These are phyloP conservation scores for Crotalus helleri DNA, from an alignment of 2,113 vertebrate species.

Conservation along the genomic window DNA sequence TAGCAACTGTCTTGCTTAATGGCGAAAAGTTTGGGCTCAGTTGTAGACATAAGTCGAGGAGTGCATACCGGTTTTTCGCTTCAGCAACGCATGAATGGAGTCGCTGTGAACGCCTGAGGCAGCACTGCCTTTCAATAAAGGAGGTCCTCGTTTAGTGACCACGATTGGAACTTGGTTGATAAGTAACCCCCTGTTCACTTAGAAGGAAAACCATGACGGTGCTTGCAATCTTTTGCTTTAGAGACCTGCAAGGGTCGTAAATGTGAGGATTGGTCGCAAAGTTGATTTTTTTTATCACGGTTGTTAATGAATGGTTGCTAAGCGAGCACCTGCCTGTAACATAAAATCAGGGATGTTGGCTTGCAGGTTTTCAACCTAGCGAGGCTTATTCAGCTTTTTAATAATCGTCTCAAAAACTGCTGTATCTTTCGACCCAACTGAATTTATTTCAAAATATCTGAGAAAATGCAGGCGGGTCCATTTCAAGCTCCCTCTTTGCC, in stretches of 20 bases:
- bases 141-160: background rate
- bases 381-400: background rate
- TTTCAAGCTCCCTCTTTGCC: background rate
- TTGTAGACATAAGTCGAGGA: too few relatives aligned
- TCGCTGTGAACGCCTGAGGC: background rate
- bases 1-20: too few relatives aligned
- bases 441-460: too few relatives aligned
- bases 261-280: background rate
- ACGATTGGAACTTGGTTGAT: background rate
- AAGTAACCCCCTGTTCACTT: background rate
- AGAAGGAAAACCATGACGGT: background rate
- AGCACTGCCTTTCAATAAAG: background rate
- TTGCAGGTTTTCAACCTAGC: background rate
- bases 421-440: background rate
- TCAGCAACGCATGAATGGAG: background rate
- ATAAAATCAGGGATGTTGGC: background rate
- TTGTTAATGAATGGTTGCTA: background rate
- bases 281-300: background rate
- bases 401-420: background rate
- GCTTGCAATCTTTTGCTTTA: background rate
- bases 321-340: too few relatives aligned
- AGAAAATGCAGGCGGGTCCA: too few relatives aligned
- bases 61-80: background rate
- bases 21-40: too few relatives aligned
- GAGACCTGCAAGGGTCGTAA: background rate